phyloP scores from a whole-genome alignment of 2,797 vertebrate genomes.

The Pangasius macronema region DNA sequence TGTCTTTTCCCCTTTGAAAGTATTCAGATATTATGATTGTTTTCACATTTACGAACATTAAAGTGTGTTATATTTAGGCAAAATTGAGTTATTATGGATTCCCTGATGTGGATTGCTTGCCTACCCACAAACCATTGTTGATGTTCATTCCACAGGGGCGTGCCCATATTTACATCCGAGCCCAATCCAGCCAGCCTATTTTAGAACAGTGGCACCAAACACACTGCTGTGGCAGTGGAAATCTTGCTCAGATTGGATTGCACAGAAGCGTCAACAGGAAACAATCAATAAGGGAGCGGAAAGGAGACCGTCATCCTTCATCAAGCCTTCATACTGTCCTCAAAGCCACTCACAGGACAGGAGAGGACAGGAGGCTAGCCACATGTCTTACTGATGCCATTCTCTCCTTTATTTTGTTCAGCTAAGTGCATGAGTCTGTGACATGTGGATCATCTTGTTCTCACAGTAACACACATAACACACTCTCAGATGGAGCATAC shows the following conservation, averaged over 20 bases:
- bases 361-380: conserved; percentile 13
- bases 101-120: background rate
- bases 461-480: background rate
- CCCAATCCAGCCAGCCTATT: conserved; percentile 49
- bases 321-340: conserved; percentile 48
- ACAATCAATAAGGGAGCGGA: conserved; percentile 58
- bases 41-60: background rate
- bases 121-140: conserved; percentile 46
- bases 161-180: conserved; percentile 45
- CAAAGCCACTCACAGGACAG: conserved; percentile 32
- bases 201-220: conserved; percentile 49
- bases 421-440: conserved; percentile 10
- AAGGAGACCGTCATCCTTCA: conserved; percentile 56
- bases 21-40: background rate
- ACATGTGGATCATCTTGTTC: background rate
- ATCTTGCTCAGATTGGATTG: conserved; percentile 54
- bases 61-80: background rate
- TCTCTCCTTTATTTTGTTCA: conserved; percentile 16
- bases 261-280: conserved; percentile 58
- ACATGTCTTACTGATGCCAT: conserved; percentile 36
- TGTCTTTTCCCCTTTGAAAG: background rate
- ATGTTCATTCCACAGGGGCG: conserved; percentile 36
- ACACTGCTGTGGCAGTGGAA: conserved; percentile 52
- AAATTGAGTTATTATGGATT: background rate
- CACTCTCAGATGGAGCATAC: background rate